phyloP scores from a whole-genome alignment of 2,113 vertebrate genomes.

The Lophius piscatorius region DNA sequence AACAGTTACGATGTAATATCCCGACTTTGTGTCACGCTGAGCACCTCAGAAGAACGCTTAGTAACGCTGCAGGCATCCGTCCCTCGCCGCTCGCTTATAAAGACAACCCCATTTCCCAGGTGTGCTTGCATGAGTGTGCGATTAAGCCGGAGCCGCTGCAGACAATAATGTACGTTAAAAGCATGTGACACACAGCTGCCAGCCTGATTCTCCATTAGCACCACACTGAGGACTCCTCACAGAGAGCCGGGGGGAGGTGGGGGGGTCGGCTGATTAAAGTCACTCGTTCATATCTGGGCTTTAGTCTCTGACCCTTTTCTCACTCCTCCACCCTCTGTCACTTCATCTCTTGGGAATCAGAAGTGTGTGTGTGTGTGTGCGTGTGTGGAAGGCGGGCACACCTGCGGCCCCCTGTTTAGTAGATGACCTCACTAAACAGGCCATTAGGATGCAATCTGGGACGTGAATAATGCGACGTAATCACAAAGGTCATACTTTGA shows the following conservation, averaged over 20 bases:
- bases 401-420: conserved; percentile 51
- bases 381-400: conserved; percentile 44
- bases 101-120: too few species aligned
- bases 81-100: too few species aligned
- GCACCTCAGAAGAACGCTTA: too few species aligned
- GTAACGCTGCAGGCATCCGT: too few species aligned
- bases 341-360: conserved; percentile 53
- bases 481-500: conserved; percentile 26
- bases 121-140: too few species aligned
- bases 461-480: conserved; percentile 45
- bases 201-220: conserved; percentile 59
- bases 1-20: too few species aligned
- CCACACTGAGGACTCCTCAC: conserved; percentile 17
- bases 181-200: conserved; percentile 60
- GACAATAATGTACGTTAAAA: too few species aligned
- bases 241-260: background rate
- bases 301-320: conserved; percentile 3
- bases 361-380: too few species aligned
- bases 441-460: conserved; percentile 67
- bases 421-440: conserved; percentile 61
- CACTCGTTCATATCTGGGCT: conserved; percentile 38
- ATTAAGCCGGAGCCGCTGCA: too few species aligned
- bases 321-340: conserved; percentile 43
- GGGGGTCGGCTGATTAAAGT: conserved; percentile 58
- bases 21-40: too few species aligned